These are phyloP conservation scores for Caretta caretta DNA, from an alignment of 2,113 vertebrate genomes.

Conservation along the genomic window DNA sequence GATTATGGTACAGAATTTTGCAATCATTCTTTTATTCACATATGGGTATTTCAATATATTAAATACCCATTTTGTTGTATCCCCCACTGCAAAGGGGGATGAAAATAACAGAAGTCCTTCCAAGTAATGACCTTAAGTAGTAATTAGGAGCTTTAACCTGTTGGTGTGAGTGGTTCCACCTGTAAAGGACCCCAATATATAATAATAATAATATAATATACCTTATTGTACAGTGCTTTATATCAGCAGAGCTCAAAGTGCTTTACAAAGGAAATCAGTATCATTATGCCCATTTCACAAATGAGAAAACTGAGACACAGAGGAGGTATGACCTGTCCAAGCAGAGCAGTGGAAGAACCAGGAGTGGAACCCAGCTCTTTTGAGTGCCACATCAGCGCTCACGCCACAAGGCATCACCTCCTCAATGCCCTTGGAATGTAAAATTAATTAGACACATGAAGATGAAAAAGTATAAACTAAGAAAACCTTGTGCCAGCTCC, in stretches of 20 bases:
- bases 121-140: neutral
- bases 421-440: neutral
- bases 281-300: neutral
- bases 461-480: neutral
- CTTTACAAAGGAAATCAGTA: neutral
- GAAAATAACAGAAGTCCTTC: neutral
- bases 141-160: neutral
- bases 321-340: neutral
- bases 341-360: neutral
- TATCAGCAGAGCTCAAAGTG: neutral
- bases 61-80: neutral
- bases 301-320: neutral
- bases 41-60: neutral
- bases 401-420: no score
- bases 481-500: neutral
- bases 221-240: neutral
- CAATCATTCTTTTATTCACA: neutral
- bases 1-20: rapidly evolving
- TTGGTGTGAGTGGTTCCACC: neutral
- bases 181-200: neutral
- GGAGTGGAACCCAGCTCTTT: neutral
- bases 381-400: neutral
- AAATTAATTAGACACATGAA: neutral
- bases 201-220: neutral
- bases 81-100: neutral